Evolutionary conservation across 2,113 vertebrate species (phyloP).

Genomic region (Cervus canadensis): DNA sequence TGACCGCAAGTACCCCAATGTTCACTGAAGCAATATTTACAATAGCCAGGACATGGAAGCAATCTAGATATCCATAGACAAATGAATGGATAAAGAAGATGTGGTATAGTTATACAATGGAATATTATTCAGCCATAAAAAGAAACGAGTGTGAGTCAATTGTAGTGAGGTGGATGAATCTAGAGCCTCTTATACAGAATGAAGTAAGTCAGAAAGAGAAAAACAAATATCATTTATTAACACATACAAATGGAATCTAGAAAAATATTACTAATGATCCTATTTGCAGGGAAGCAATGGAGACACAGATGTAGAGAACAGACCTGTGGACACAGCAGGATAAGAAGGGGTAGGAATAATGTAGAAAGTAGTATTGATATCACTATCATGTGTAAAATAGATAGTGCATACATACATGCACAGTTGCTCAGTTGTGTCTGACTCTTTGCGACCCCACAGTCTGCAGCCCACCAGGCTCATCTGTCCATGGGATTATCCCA

Average conservation of each 20-base stretch:
- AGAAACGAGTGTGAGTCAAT: background rate
- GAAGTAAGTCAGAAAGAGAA: background rate
- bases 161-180: background rate
- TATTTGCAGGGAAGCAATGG: background rate
- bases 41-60: background rate
- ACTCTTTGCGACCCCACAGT: background rate
- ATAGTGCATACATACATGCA: background rate
- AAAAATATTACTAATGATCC: background rate
- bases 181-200: background rate
- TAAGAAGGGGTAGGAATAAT: background rate
- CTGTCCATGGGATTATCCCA: background rate
- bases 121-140: background rate
- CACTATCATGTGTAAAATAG: background rate
- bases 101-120: background rate
- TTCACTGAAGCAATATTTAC: background rate
- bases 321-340: background rate
- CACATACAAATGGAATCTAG: background rate
- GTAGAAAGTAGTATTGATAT: background rate
- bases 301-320: background rate
- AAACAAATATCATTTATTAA: background rate
- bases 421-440: accelerated
- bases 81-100: background rate
- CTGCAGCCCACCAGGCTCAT: background rate
- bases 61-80: background rate
- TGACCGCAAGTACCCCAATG: background rate